Base-by-base conservation (phyloP, 1,140 invertebrate species). In the Octopus bimaculoides region DNA sequence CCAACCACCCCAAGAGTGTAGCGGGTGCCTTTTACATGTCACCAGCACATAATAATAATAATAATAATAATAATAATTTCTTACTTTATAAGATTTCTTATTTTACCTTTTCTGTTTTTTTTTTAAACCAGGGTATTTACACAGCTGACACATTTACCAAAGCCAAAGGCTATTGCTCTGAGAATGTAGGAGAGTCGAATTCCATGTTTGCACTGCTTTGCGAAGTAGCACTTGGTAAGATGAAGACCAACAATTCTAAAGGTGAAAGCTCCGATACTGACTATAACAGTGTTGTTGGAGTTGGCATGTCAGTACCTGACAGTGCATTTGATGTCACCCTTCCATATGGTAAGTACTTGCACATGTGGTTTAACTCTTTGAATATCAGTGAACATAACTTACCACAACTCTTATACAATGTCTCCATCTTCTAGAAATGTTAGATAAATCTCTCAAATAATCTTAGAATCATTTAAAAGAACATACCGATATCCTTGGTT, bases 71-170 rank as follows among this genome's bases (percentile, higher is more conserved):
- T 41, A 41, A 41, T 0, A 41, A 41, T 41, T 41, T 41, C 26
- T 41, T 41, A 41, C 26, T 41, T 41, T 55, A 26, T 56, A 26
- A 69, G 41, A 61, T 2, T 61, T 53, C 6, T 77, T 82, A 77
- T 12, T 78, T 78, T 54, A 75, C 17, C 75, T 77, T 61, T 79
- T 77, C 79, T 80, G 20, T 81, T 79, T 84, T 80, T 79, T 84
- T 80, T 81, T 26, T 79, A 78, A 83, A 79, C 10, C 84, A 91
- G 90, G 90, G 90, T 52, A 87, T 91, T 55, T 91, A 91, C 81
- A 87, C 88, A 78, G 85, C 90, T 3, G 90, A 91, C 81, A 86
- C 86, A 75, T 91, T 91, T 83, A 80, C 78, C 53, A 91, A 91
- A 81, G 89, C 89, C 79, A 61, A 81, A 12, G 80, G 83, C 54